A percentile compares a stretch with the other conserved stretches of the same genome.
Conservation (phyloP, 2,797 vertebrate genomes). For the Chaetophractus vellerosus region DNA sequence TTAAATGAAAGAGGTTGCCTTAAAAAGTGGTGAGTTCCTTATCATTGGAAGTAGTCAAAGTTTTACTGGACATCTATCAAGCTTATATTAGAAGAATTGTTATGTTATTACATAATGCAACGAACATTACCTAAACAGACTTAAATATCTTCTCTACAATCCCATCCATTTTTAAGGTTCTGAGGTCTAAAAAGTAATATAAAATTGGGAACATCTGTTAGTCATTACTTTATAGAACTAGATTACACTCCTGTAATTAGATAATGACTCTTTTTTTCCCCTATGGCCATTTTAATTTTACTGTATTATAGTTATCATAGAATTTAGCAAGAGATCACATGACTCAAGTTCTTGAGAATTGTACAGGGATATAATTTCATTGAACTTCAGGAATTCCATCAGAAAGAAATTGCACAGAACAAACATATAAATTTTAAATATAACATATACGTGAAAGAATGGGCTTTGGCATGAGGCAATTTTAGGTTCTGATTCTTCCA, state of each 20-base stretch:
- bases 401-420: background rate
- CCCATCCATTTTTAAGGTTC: background rate
- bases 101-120: background rate
- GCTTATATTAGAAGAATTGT: conserved; percentile 28
- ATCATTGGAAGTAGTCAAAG: conserved; percentile 36
- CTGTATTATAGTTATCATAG: background rate
- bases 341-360: background rate
- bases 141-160: conserved; percentile 9
- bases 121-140: background rate
- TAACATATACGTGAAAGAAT: background rate
- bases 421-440: background rate
- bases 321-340: background rate
- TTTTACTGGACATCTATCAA: conserved; percentile 62
- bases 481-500: background rate
- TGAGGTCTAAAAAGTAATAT: conserved; percentile 23
- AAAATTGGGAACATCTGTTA: conserved; percentile 42
- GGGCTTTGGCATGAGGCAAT: background rate
- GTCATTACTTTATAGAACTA: background rate
- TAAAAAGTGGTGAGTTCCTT: background rate
- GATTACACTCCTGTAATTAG: conserved; percentile 37
- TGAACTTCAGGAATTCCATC: background rate
- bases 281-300: background rate
- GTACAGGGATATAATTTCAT: background rate
- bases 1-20: background rate
- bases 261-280: conserved; percentile 3